Evolutionary conservation across 2,888 invertebrate genomes (phyloP).

Genomic region (Ligdia adustata): DNA sequence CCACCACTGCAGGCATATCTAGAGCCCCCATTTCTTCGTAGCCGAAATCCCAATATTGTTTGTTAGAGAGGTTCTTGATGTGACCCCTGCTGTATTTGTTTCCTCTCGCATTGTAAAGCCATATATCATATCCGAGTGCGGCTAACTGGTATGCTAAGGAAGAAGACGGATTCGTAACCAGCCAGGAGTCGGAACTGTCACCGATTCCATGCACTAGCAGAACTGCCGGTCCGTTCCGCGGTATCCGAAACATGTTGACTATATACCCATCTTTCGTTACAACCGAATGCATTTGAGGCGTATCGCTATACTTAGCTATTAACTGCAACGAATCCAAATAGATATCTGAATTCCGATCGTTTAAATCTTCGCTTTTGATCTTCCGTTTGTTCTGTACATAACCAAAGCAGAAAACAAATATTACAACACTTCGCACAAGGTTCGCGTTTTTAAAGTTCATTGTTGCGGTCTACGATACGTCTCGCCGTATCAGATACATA

Average conservation of each 20-base stretch:
- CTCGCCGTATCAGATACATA: constrained; percentile 45
- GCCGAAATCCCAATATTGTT: constrained; percentile 68
- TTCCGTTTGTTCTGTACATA: constrained; percentile 33
- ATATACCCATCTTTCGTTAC: constrained; percentile 66
- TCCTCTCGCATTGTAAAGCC: constrained; percentile 70
- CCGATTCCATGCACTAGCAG: constrained; percentile 68
- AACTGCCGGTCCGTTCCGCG: constrained; percentile 61
- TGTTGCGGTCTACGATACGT: constrained; percentile 42
- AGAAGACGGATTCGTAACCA: constrained; percentile 61
- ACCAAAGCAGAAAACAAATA: constrained; percentile 46
- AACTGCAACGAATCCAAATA: constrained; percentile 63
- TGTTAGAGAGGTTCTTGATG: constrained; percentile 46
- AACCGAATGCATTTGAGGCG: constrained; percentile 56
- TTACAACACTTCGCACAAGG: constrained; percentile 37
- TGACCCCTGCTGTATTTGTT: constrained; percentile 71
- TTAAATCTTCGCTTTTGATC: constrained; percentile 31
- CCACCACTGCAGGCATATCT: constrained; percentile 67
- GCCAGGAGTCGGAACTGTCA: constrained; percentile 73
- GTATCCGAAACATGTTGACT: constrained; percentile 61
- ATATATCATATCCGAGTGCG: constrained; percentile 66
- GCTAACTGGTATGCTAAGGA: constrained; percentile 64
- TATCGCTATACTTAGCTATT: constrained; percentile 59
- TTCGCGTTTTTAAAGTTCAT: constrained; percentile 46
- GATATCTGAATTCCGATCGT: constrained; percentile 51
- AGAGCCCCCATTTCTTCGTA: constrained; percentile 72